Percentiles rank a stretch among this genome's conserved stretches.
Conservation (phyloP, 2,888 invertebrate genomes). For the Torymus texanus region DNA sequence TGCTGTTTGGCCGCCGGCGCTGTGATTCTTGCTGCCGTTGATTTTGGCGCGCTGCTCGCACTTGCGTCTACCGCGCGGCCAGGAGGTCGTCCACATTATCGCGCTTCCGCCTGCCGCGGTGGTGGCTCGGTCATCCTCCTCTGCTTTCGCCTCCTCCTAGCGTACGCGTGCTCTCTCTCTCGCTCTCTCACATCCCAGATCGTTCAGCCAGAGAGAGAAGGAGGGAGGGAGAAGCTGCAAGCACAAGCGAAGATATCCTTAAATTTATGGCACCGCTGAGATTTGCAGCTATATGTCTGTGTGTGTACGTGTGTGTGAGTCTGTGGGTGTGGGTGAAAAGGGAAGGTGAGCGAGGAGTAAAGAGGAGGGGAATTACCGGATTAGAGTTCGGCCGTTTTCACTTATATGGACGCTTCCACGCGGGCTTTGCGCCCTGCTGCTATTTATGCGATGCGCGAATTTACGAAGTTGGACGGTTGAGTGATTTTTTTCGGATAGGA, state of each 20-base stretch:
- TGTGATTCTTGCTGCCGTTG: too few species aligned
- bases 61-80: constrained; percentile 72
- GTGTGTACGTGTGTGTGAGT: too few species aligned
- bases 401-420: constrained; percentile 4
- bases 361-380: constrained; percentile 16
- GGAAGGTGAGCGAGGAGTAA: too few species aligned
- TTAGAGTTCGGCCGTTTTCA: constrained; percentile 16
- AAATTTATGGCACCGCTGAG: constrained; percentile 31
- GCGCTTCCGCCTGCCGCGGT: constrained; percentile 61
- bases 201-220: not conserved
- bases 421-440: not conserved
- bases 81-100: constrained; percentile 73
- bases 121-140: constrained; percentile 63
- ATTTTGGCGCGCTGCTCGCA: constrained; percentile 49
- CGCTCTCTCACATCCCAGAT: too few species aligned
- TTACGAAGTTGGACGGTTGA: constrained; percentile 3
- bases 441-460: constrained; percentile 18
- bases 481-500: not conserved
- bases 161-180: too few species aligned
- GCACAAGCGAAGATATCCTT: constrained; percentile 12
- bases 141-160: too few species aligned
- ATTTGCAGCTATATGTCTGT: not conserved
- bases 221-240: constrained; percentile 7
- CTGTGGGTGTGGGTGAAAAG: too few species aligned
- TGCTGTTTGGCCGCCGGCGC: too few species aligned